Percentiles rank a stretch among this genome's conserved stretches.
Evolutionary conservation across 2,888 invertebrate genomes (phyloP).

Genomic region (Melipona bicolor): DNA sequence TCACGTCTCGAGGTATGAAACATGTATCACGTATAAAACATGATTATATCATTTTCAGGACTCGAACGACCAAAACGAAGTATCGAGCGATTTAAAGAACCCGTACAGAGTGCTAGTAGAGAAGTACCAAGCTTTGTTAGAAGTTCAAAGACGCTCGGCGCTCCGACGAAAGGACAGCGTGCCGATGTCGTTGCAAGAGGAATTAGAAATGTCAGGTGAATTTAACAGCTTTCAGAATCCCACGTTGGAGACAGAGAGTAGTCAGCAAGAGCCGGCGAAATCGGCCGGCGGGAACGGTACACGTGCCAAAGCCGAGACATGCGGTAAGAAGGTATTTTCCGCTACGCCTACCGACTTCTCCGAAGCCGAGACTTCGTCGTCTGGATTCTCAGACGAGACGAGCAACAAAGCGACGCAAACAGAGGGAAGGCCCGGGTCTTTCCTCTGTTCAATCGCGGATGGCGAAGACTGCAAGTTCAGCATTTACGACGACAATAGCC

Average conservation of each 20-base stretch:
- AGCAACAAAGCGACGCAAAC: slow-evolving; percentile 92
- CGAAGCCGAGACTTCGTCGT: slow-evolving; percentile 93
- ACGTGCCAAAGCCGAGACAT: slow-evolving; percentile 58
- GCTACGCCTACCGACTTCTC: slow-evolving; percentile 93
- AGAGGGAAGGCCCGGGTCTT: slow-evolving; percentile 91
- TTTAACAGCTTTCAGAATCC: slow-evolving; percentile 86
- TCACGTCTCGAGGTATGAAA: too few species aligned
- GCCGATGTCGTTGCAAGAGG: slow-evolving; percentile 88
- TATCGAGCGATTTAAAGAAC: slow-evolving; percentile 83
- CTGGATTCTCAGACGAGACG: slow-evolving; percentile 93
- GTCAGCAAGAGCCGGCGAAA: slow-evolving; percentile 55
- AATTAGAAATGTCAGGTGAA: slow-evolving; percentile 90
- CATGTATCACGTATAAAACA: neutral
- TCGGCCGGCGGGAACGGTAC: slow-evolving; percentile 1
- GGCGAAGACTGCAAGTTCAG: slow-evolving; percentile 94
- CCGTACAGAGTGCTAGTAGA: slow-evolving; percentile 93
- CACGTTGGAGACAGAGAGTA: slow-evolving; percentile 59
- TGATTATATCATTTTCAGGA: slow-evolving; percentile 75
- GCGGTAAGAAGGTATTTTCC: slow-evolving; percentile 83
- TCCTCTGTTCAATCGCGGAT: slow-evolving; percentile 93
- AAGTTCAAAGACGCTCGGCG: slow-evolving; percentile 89
- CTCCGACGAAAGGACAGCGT: slow-evolving; percentile 71
- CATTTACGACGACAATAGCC: slow-evolving; percentile 91
- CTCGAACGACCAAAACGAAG: slow-evolving; percentile 71
- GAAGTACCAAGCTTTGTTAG: slow-evolving; percentile 93